Evolutionary conservation across 1,140 invertebrate genomes (phyloP).

Genomic region (Eueides isabella): DNA sequence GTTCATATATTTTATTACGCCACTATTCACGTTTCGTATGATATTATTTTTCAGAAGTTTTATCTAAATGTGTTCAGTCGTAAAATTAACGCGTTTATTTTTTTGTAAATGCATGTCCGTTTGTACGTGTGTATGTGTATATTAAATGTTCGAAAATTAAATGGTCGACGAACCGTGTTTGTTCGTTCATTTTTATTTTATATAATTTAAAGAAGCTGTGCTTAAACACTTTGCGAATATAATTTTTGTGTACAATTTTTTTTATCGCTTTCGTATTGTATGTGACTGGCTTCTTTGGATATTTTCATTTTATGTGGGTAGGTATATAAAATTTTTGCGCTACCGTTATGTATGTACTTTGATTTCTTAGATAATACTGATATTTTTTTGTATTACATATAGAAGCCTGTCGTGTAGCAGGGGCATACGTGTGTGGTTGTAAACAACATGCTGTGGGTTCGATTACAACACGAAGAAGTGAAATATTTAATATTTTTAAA

Average conservation of each 20-base stretch:
- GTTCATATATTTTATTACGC: neutral
- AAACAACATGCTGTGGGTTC: too few species aligned
- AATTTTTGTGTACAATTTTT: neutral
- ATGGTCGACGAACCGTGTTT: neutral
- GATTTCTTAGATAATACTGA: too few species aligned
- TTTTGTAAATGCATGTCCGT: neutral
- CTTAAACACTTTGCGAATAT: neutral
- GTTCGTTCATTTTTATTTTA: neutral
- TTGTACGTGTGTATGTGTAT: neutral
- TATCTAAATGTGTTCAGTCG: conserved; percentile 8
- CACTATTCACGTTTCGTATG: neutral
- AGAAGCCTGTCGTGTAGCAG: too few species aligned
- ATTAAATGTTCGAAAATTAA: neutral
- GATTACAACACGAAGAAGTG: too few species aligned
- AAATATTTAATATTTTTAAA: too few species aligned
- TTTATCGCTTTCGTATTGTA: neutral
- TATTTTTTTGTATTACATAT: too few species aligned
- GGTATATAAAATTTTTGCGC: neutral
- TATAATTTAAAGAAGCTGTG: neutral
- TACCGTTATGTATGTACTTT: too few species aligned
- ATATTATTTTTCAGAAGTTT: conserved; percentile 11
- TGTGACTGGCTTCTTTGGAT: neutral
- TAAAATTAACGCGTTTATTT: conserved; percentile 5
- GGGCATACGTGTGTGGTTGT: too few species aligned
- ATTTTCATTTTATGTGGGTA: neutral